Base-by-base conservation (phyloP, 2,113 vertebrate species). In the Lucifuga dentata region DNA sequence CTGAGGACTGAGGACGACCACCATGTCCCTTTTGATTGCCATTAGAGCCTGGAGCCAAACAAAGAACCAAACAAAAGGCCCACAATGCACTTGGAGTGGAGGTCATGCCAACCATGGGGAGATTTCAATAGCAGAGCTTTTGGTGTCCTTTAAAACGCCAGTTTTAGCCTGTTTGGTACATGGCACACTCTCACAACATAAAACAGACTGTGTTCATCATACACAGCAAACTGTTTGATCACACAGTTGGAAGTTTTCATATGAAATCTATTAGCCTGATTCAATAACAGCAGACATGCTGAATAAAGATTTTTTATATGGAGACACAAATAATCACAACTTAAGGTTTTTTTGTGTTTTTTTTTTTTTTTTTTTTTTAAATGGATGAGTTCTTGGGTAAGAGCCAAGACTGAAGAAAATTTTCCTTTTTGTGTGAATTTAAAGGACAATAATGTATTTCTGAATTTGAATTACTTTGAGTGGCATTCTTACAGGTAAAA, bases 1-100 rank as follows among this genome's bases (percentile, higher is more conserved):
- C 62, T 16, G 73, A 89, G 86, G 85, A 86, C 87, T 80, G 71
- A 80, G 83, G 76, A 81, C 81, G 76, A 77, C 83, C 76, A 73
- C 78, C 78, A 43, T 51, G 72, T 84, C 81, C 80, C 85, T 70
- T 90, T 87, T 91, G 90, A 86, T 86, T 86, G 80, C 81, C 80
- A 83, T 90, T 87, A 86, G 76, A 75, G 76, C 68, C 59, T 50
- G 72, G 70, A 82, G 82, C 86, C 85, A 83, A 85, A 88, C 86
- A 89, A 81, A 86, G 80, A 74, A 44, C 41, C 65, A 81, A 83
- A 89, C 86, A 90, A 88, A 88, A 74, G 79, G 76, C 66, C 65
- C 60, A 66, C 70, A 83, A 86, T 80, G 76, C 67, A 77, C 82
- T 81, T 81, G 78, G 83, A 90, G 84, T 68, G 81, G 85, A 85